Evolutionary conservation across 1,140 invertebrate genomes (phyloP), one percentile per base, ranked within the genome.

Genomic region (Anthonomus grandis): DNA sequence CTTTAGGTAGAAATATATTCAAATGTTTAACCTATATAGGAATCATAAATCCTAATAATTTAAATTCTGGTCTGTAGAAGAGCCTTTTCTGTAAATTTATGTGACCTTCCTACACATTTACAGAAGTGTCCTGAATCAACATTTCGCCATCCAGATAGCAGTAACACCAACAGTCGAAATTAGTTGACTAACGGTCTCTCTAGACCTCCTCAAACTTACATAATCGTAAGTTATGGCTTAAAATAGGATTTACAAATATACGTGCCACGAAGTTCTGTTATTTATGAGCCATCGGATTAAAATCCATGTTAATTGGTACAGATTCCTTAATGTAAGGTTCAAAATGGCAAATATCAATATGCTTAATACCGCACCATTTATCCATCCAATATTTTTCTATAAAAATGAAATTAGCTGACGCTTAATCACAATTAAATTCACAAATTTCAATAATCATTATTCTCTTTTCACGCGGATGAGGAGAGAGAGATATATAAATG

Each of bases 81-180:
- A 18, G 38, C 18, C 50, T 38, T 31, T 39, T 2, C 8, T 27
- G 12, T 13, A 42, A 25, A 53, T 53, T 53, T 53, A 53, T 53
- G 50, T 18, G 50, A 53, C 48, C 42, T 53, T 53, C 50, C 24
- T 53, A 39, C 24, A 42, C 36, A 38, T 44, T 53, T 44, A 23
- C 38, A 39, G 50, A 44, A 15, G 24, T 44, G 50, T 44, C 50
- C 50, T 53, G 50, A 53, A 53, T 53, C 50, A 53, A 53, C 50
- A 53, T 39, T 53, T 53, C 39, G 50, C 39, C n/a, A 53, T 53
- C 50, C 44, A 53, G 50, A 53, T 53, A 53, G n/a, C n/a, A n/a
- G n/a, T n/a, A n/a, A n/a, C n/a, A n/a, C n/a, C n/a, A n/a, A 23
- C 23, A 47, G 36, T 44, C 50, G 39, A 53, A 53, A 44, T 53